phyloP scores from a whole-genome alignment of 2,797 vertebrate species.

The Diglossa cyanea region DNA sequence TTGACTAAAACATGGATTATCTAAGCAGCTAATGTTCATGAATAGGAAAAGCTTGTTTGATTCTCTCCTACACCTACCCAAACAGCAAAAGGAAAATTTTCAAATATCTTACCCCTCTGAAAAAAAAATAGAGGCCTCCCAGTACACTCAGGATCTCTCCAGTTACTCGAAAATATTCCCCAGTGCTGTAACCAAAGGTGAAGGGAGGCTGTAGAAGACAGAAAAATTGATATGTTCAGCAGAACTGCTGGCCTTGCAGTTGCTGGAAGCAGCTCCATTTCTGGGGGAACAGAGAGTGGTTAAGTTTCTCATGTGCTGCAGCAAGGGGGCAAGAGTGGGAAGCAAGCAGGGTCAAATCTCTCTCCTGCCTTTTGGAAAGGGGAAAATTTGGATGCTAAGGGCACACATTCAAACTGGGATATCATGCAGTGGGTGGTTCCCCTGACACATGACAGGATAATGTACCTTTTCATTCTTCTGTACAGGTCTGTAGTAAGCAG shows the following conservation, averaged over 20 bases:
- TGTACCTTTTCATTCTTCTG: conserved; percentile 31
- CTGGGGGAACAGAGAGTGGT: background rate
- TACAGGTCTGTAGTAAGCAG: conserved; percentile 84
- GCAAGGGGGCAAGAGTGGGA: background rate
- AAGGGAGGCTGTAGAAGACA: conserved; percentile 79
- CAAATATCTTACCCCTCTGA: conserved; percentile 83
- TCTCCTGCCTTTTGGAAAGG: background rate
- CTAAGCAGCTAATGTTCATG: background rate
- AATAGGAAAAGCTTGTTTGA: background rate
- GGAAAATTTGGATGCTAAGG: background rate
- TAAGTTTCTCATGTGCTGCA: background rate
- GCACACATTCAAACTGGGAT: background rate
- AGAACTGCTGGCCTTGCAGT: background rate
- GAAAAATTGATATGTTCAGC: background rate
- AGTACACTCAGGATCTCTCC: conserved; percentile 80
- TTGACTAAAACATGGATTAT: background rate
- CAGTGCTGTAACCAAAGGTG: conserved; percentile 22
- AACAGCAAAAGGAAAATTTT: background rate
- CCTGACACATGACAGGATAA: background rate
- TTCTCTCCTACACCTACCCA: background rate
- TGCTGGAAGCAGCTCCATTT: background rate
- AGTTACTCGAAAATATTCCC: conserved; percentile 78
- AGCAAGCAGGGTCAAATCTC: background rate
- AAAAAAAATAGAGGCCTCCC: conserved; percentile 87
- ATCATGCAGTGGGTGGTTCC: background rate